Evolutionary conservation across 1,140 invertebrate species (phyloP), one percentile per base, ranked within the genome.

Genomic region (Diachasma alloeum): DNA sequence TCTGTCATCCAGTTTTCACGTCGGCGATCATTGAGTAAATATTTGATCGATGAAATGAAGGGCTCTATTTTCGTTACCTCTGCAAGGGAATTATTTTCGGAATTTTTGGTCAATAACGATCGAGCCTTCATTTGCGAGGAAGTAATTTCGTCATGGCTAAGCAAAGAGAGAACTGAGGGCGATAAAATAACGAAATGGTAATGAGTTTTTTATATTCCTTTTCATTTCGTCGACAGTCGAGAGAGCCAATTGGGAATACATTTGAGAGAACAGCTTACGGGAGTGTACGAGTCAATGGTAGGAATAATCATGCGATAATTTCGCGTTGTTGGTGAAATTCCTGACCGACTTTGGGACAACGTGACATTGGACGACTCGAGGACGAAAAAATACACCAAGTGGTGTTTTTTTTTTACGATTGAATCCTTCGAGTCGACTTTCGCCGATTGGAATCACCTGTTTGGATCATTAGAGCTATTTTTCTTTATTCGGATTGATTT

Each of bases 291-390:
- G 4, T 42, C 31, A 69, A 71, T 46, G 42, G 44, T n/a, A 24
- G 17, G 31, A 66, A 42, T 24, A 22, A 26, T 66, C 15, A 66
- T 66, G 13, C 13, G 19, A 37, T 31, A 59, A 22, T 44, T 66
- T 42, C 6, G n/a, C 24, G 36, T 37, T 44, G 26, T 59, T 66
- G 36, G 56, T 63, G 56, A 74, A 74, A 74, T 74, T 39, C 56
- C 37, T 66, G 72, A 74, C 72, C 56, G 56, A 42, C 37, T 26
- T 39, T 42, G 39, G 17, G 24, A n/a, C 31, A 31, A 24, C 17
- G 59, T 31, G 37, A 66, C 72, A 74, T n/a, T 26, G 48, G 48
- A 56, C 19, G 11, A 42, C 48, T 56, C 48, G 48, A 56, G 48
- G 48, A 56, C 48, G n/a, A 19, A 56, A 48, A 9, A 56, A 22